These are phyloP conservation scores for Ptiloglossa arizonensis DNA, from an alignment of 1,140 invertebrate species.

Conservation along the genomic window DNA sequence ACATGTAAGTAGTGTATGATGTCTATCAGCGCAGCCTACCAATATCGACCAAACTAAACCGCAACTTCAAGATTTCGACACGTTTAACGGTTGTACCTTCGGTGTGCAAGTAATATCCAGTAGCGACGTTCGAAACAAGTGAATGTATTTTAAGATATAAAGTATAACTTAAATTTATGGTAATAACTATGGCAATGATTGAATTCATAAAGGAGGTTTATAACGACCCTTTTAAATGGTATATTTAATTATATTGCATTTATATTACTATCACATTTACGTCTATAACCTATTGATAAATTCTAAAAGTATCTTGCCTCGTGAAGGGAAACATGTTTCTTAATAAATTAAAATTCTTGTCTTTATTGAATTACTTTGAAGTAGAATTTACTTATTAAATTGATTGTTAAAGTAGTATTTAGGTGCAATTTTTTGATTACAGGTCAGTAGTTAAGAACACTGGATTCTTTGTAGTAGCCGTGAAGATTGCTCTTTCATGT, in stretches of 20 bases:
- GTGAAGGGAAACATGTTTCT: not conserved
- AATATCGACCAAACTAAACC: too few relatives aligned
- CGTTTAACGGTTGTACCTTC: too few relatives aligned
- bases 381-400: too few relatives aligned
- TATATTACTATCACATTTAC: not conserved
- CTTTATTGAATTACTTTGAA: not conserved
- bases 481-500: constrained; percentile 86
- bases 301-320: not conserved
- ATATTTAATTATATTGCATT: not conserved
- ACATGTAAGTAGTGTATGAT: too few relatives aligned
- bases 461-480: constrained; percentile 85
- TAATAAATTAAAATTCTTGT: not conserved
- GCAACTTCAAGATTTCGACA: too few relatives aligned
- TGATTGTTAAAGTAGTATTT: not conserved
- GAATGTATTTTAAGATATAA: not conserved
- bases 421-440: constrained; percentile 66
- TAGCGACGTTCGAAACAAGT: not conserved
- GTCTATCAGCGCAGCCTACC: too few relatives aligned
- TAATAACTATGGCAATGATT: constrained; percentile 14
- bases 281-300: not conserved
- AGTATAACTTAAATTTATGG: not conserved
- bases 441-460: constrained; percentile 89
- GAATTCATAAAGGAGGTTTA: constrained; percentile 5
- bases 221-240: constrained; percentile 37
- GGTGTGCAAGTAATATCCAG: not conserved